A percentile compares a stretch with the other conserved stretches of the same genome.
phyloP scores from a whole-genome alignment of 2,888 invertebrate genomes.

The Hanleya hanleyi region DNA sequence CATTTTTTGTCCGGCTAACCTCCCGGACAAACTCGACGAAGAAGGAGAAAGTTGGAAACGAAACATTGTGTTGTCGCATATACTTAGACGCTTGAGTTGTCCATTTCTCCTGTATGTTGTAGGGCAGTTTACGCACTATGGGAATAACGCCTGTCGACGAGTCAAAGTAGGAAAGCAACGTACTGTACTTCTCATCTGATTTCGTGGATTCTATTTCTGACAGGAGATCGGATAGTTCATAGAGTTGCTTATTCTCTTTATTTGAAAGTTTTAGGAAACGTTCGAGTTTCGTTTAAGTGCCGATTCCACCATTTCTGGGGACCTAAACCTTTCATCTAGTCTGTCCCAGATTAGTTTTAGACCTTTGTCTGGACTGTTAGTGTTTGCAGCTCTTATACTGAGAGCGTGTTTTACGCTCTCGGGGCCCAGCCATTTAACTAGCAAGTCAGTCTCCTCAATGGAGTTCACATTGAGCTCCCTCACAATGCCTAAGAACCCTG shows the following conservation, averaged over 20 bases:
- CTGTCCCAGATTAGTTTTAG: constrained; percentile 19
- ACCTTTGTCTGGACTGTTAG: constrained; percentile 7
- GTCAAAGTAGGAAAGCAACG: constrained; percentile 26
- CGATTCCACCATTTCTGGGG: constrained; percentile 20
- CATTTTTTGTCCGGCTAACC: constrained; percentile 14
- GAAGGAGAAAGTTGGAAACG: constrained; percentile 15
- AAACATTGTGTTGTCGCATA: background rate
- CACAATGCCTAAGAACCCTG: background rate
- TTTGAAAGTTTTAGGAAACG: constrained; percentile 11
- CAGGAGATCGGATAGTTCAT: constrained; percentile 22
- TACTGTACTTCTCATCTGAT: background rate
- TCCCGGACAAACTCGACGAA: constrained; percentile 20
- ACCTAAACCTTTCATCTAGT: constrained; percentile 18
- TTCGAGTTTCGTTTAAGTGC: constrained; percentile 13
- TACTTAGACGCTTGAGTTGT: constrained; percentile 12
- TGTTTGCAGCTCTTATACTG: constrained; percentile 7
- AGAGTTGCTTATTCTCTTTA: constrained; percentile 13
- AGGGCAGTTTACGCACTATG: constrained; percentile 19
- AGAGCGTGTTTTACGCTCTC: constrained; percentile 11
- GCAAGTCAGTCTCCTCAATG: constrained; percentile 16
- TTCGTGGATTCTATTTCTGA: constrained; percentile 20
- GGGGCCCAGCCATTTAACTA: constrained; percentile 24
- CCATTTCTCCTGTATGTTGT: constrained; percentile 18
- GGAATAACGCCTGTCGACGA: constrained; percentile 24
- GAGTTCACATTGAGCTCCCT: background rate